Percentiles rank a stretch among this genome's conserved stretches.
Conservation (phyloP, 2,113 vertebrate genomes). For the Balaeniceps rex region DNA sequence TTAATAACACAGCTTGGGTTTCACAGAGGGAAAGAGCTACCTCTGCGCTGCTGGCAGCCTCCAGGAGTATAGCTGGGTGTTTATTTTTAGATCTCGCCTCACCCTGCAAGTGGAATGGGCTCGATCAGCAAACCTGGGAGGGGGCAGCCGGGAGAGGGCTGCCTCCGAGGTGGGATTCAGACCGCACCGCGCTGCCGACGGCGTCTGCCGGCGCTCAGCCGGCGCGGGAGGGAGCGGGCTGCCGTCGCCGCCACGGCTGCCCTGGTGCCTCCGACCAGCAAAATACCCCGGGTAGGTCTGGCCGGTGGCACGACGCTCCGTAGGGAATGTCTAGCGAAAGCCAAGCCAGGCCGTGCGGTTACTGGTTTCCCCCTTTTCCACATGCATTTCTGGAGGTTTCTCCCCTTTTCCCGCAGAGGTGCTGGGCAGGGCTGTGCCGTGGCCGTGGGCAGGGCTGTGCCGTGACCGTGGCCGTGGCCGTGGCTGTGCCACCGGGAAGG, state of each 20-base stretch:
- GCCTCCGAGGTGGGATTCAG: not conserved
- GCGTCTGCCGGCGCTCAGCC: not conserved
- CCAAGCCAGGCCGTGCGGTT: not conserved
- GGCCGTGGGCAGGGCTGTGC: fast-evolving
- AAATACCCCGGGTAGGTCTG: fast-evolving
- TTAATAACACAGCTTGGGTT: not conserved
- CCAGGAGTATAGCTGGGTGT: not conserved
- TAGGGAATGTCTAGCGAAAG: not conserved
- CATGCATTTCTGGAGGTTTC: not conserved
- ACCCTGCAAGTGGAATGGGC: not conserved
- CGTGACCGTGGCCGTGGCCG: fast-evolving
- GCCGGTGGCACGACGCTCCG: fast-evolving
- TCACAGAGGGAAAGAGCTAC: not conserved
- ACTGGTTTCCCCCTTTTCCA: not conserved
- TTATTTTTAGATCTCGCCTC: not conserved
- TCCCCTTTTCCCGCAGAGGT: not conserved
- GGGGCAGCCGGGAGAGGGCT: not conserved
- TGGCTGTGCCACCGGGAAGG: fast-evolving
- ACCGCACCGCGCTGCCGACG: fast-evolving
- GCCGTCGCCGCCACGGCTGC: fast-evolving
- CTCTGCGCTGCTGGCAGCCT: not conserved
- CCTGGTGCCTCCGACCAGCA: not conserved
- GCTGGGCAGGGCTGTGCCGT: not conserved
- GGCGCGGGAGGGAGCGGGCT: not conserved
- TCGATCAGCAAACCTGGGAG: not conserved